Conservation (phyloP, 2,797 vertebrate species). For the Cheirogaleus major region DNA sequence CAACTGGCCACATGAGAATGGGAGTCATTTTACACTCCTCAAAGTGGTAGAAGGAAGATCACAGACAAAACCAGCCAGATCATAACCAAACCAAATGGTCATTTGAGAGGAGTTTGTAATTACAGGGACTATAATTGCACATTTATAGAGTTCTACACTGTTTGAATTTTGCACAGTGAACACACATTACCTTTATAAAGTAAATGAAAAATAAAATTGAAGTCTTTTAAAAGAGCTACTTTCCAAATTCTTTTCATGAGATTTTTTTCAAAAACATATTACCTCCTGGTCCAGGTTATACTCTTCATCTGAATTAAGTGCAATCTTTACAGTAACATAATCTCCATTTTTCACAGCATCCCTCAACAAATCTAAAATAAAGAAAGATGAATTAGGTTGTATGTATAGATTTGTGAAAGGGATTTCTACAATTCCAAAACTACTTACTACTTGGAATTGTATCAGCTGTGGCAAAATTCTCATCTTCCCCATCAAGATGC, state of each 20-base stretch:
- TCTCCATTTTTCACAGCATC: constrained; percentile 98
- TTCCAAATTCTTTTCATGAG: background rate
- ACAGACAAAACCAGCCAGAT: background rate
- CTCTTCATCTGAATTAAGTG: constrained; percentile 95
- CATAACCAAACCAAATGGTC: background rate
- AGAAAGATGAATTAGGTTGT: constrained; percentile 46
- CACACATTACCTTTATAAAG: background rate
- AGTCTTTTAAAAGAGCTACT: background rate
- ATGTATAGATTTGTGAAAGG: background rate
- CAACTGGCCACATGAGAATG: background rate
- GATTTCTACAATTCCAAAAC: background rate
- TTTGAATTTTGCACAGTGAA: background rate
- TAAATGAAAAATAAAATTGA: background rate
- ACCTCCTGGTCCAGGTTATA: constrained; percentile 99
- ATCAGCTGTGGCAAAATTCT: constrained; percentile 87
- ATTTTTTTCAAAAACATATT: constrained; percentile 29
- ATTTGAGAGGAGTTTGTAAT: background rate
- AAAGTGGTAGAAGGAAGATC: background rate
- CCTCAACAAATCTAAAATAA: constrained; percentile 90
- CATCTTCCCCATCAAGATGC: constrained; percentile 95
- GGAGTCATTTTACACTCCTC: background rate
- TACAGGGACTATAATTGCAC: background rate
- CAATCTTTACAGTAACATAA: constrained; percentile 96
- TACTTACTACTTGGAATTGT: constrained; percentile 92
- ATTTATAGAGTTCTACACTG: background rate